Conservation (phyloP, 2,797 vertebrate genomes). For the Acanthopagrus latus region DNA sequence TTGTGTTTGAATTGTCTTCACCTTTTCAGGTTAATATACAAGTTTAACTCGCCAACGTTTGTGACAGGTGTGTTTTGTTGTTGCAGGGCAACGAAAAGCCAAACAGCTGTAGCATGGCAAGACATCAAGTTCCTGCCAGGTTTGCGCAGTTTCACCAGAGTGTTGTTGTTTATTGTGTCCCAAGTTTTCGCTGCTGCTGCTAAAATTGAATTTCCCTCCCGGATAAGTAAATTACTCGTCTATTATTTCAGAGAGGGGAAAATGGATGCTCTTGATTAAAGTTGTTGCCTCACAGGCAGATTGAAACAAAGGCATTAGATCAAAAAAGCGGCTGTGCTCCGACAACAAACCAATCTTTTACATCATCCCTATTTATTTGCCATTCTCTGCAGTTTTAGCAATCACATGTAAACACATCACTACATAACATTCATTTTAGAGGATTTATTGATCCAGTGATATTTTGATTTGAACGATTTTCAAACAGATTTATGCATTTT, state of each 20-base stretch:
- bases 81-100: background rate
- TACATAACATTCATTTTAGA: background rate
- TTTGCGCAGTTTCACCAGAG: conserved; percentile 3
- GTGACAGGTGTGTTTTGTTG: conserved; percentile 3
- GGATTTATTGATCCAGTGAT: conserved; percentile 6
- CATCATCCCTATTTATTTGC: background rate
- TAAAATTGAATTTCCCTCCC: conserved; percentile 40
- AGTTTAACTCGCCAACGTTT: background rate
- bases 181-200: conserved; percentile 23
- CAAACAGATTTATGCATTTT: conserved; percentile 4
- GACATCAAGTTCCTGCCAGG: conserved; percentile 26
- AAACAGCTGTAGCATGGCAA: background rate
- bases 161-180: conserved; percentile 24
- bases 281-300: conserved; percentile 5
- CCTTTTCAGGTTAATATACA: background rate
- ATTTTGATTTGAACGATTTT: conserved; percentile 10
- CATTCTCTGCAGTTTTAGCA: background rate
- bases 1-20: conserved; percentile 4
- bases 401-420: background rate
- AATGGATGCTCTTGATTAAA: conserved; percentile 33
- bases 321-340: conserved; percentile 26
- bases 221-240: conserved; percentile 34
- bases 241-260: conserved; percentile 19
- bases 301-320: background rate
- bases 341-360: conserved; percentile 9